Conservation (phyloP, 2,797 vertebrate species). For the Dicrostonyx torquatus region DNA sequence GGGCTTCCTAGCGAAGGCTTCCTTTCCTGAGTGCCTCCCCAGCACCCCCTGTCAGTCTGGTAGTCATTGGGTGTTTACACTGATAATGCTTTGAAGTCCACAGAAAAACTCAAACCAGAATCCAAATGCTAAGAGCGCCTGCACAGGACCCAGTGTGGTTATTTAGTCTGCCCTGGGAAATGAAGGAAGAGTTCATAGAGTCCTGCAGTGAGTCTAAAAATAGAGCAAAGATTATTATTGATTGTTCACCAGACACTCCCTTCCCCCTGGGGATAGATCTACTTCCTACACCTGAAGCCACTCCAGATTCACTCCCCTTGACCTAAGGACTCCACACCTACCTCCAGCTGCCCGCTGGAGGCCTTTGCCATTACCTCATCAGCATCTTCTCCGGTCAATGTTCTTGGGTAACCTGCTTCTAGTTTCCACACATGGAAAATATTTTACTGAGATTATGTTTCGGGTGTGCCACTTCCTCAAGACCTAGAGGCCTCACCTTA, state of each 20-base stretch:
- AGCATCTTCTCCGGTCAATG: neutral
- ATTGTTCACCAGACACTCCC: neutral
- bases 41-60: neutral
- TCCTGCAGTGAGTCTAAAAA: neutral
- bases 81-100: neutral
- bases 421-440: conserved; percentile 67
- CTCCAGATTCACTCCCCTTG: neutral
- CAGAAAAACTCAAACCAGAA: conserved; percentile 31
- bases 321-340: neutral
- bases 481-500: conserved; percentile 51
- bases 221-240: neutral
- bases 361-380: neutral
- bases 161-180: conserved; percentile 1
- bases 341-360: neutral
- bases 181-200: conserved; percentile 12
- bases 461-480: conserved; percentile 48
- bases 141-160: neutral
- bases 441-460: conserved; percentile 51
- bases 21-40: neutral
- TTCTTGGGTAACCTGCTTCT: neutral
- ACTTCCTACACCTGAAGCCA: neutral
- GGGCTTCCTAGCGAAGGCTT: neutral
- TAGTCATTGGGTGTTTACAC: neutral
- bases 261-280: neutral
- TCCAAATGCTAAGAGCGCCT: neutral